These are phyloP conservation scores for Euplexia lucipara DNA, from an alignment of 2,888 invertebrate genomes.

Conservation along the genomic window DNA sequence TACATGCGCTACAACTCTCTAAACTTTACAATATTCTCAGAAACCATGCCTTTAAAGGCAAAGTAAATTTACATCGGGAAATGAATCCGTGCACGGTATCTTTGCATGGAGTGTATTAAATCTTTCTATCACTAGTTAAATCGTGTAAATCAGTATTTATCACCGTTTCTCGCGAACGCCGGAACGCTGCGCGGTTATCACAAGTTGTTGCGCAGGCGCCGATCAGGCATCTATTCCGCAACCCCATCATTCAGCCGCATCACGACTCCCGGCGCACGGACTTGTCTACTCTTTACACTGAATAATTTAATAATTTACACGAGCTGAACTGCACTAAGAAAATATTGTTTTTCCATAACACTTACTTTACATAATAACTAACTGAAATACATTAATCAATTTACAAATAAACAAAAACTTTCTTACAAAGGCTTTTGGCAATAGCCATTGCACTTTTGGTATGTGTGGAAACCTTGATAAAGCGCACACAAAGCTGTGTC, in stretches of 20 bases:
- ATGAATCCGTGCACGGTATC: constrained; percentile 9
- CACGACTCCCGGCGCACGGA: constrained; percentile 58
- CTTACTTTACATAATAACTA: no score
- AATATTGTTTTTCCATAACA: background rate
- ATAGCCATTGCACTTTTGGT: no score
- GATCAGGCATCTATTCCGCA: constrained; percentile 56
- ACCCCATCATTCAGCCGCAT: constrained; percentile 57
- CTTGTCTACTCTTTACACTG: constrained; percentile 22
- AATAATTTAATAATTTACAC: constrained; percentile 23
- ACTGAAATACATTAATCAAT: no score
- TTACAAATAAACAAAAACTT: no score
- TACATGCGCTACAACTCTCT: no score
- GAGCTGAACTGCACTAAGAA: background rate
- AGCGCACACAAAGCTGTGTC: no score
- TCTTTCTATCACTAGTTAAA: constrained; percentile 52
- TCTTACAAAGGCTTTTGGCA: no score
- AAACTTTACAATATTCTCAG: background rate
- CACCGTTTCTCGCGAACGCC: constrained; percentile 43
- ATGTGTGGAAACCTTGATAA: no score
- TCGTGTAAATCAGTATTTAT: constrained; percentile 61
- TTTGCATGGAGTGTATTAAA: constrained; percentile 22
- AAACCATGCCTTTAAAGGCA: background rate
- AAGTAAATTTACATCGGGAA: background rate
- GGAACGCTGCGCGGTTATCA: constrained; percentile 42
- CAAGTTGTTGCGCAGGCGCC: constrained; percentile 48